Evolutionary conservation across 2,113 vertebrate species (phyloP).

Genomic region (Centropristis striata): DNA sequence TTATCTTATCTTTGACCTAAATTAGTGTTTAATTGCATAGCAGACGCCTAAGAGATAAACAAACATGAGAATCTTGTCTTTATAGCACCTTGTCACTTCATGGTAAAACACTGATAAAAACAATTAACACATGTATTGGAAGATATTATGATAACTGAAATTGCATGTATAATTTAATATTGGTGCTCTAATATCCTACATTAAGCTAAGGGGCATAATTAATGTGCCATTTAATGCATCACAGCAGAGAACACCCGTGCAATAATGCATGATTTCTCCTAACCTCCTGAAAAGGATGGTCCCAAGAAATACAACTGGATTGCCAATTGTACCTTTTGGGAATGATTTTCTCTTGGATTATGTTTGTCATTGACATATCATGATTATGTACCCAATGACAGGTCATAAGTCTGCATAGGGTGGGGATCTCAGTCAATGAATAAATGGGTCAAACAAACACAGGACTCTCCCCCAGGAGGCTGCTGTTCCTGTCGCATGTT

Average conservation of each 20-base stretch:
- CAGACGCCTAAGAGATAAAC: constrained; percentile 7
- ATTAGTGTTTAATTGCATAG: constrained; percentile 36
- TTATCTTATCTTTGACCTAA: constrained; percentile 52
- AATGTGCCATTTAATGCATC: neutral
- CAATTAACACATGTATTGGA: neutral
- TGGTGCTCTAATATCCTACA: neutral
- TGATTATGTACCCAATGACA: too few species aligned
- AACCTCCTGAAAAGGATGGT: too few species aligned
- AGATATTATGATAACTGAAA: neutral
- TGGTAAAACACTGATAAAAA: neutral
- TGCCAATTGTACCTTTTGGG: too few species aligned
- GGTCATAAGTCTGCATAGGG: too few species aligned
- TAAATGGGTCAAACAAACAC: too few species aligned
- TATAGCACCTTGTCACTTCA: constrained; percentile 7
- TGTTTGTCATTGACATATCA: too few species aligned
- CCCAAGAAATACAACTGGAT: too few species aligned
- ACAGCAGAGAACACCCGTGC: too few species aligned
- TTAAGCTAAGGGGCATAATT: neutral
- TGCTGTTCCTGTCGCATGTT: too few species aligned
- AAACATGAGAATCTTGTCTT: constrained; percentile 1
- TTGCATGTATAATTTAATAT: constrained; percentile 4
- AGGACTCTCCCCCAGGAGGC: too few species aligned
- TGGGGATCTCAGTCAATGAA: too few species aligned
- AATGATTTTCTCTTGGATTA: too few species aligned
- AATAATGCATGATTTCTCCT: neutral